Percentiles rank a stretch among this genome's conserved stretches.
Evolutionary conservation across 2,888 invertebrate genomes (phyloP).

Genomic region (Drosophila borealis): DNA sequence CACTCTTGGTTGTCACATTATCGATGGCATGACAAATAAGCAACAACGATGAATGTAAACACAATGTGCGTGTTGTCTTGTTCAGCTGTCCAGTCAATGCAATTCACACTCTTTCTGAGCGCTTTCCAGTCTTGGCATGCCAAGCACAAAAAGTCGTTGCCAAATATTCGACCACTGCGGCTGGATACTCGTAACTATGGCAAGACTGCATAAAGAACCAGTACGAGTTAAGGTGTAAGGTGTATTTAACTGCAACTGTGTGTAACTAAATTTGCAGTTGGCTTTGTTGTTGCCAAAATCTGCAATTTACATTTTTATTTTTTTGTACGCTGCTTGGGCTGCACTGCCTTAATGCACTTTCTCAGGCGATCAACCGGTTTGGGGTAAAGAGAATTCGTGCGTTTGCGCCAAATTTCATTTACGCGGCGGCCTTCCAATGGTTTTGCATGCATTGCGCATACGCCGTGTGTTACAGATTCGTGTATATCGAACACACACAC

Average conservation of each 20-base stretch:
- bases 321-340: conserved; percentile 12
- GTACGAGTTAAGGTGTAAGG: conserved; percentile 54
- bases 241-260: conserved; percentile 33
- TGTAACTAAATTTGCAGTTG: conserved; percentile 25
- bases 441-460: conserved; percentile 77
- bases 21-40: conserved; percentile 43
- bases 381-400: conserved; percentile 62
- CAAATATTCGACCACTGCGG: conserved; percentile 58
- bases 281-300: conserved; percentile 54
- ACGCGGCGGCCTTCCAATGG: conserved; percentile 64
- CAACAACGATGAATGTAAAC: conserved; percentile 31
- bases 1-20: conserved; percentile 34
- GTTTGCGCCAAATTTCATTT: conserved; percentile 69
- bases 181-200: conserved; percentile 52
- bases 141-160: conserved; percentile 58
- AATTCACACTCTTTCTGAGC: conserved; percentile 30
- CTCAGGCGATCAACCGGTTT: conserved; percentile 72
- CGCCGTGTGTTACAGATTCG: conserved; percentile 66
- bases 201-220: conserved; percentile 54
- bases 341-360: conserved; percentile 72
- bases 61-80: conserved; percentile 32
- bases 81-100: conserved; percentile 13
- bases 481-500: conserved; percentile 31
- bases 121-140: conserved; percentile 55
- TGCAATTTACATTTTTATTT: conserved; percentile 72